Evolutionary conservation across 1,140 invertebrate genomes (phyloP).

Genomic region (Paralvinella palmiformis): DNA sequence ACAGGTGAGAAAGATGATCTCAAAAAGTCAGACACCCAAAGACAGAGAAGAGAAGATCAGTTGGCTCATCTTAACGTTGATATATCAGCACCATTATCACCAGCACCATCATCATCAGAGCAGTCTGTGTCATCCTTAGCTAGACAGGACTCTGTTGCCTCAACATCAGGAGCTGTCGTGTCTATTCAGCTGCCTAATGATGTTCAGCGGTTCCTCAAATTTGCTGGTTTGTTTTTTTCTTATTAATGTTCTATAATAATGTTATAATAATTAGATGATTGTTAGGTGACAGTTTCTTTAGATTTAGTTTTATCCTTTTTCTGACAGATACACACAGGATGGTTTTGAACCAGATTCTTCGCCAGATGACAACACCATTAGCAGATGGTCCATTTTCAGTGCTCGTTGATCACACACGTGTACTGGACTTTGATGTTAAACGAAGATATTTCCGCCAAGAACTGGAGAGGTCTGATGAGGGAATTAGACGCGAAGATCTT

Average conservation of each 20-base stretch:
- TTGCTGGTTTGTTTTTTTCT: conserved; percentile 57
- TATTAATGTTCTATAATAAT: neutral
- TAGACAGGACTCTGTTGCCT: conserved; percentile 32
- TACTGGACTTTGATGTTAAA: conserved; percentile 90
- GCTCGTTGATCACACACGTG: conserved; percentile 80
- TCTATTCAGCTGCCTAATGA: conserved; percentile 46
- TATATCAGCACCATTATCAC: conserved; percentile 50
- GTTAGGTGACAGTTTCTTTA: no score
- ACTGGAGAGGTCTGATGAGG: conserved; percentile 63
- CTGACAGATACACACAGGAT: conserved; percentile 77
- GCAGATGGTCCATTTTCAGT: conserved; percentile 83
- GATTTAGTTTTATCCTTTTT: conserved; percentile 8
- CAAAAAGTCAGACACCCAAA: conserved; percentile 28
- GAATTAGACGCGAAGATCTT: conserved; percentile 72
- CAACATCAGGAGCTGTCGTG: neutral
- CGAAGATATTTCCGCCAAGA: conserved; percentile 83
- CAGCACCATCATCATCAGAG: conserved; percentile 35
- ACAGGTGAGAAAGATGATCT: conserved; percentile 40
- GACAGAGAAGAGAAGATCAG: conserved; percentile 53
- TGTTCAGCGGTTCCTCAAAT: conserved; percentile 70
- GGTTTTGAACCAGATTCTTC: conserved; percentile 85
- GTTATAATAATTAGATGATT: neutral
- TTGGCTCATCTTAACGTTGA: conserved; percentile 56
- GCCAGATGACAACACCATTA: conserved; percentile 77
- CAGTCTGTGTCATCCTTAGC: conserved; percentile 23